A percentile compares a stretch with the other conserved stretches of the same genome.
These are phyloP conservation scores for Drosophila tripunctata DNA, from an alignment of 2,888 invertebrate genomes.

Conservation along the genomic window DNA sequence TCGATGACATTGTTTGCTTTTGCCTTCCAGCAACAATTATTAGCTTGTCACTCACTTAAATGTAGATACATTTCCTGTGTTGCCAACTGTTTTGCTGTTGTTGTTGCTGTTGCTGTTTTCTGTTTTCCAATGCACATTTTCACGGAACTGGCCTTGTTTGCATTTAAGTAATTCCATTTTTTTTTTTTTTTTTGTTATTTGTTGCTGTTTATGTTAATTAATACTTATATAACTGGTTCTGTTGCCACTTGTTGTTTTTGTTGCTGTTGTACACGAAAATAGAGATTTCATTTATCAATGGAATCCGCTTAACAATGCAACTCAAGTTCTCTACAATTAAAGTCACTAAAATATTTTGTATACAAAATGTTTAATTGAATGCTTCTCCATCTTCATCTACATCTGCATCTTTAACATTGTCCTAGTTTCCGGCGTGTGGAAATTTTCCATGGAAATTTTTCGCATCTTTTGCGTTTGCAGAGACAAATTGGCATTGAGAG, in stretches of 20 bases:
- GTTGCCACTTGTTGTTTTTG: conserved; percentile 16
- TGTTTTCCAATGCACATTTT: conserved; percentile 60
- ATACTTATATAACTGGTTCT: conserved; percentile 30
- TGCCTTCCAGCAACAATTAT: conserved; percentile 66
- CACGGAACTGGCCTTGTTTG: conserved; percentile 70
- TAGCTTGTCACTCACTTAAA: conserved; percentile 48
- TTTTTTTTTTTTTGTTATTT: conserved; percentile 6
- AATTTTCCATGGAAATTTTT: conserved; percentile 71
- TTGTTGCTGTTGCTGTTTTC: no score
- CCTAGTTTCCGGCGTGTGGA: conserved; percentile 58
- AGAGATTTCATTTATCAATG: conserved; percentile 25
- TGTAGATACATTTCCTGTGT: conserved; percentile 60
- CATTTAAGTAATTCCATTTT: conserved; percentile 11
- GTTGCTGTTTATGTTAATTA: conserved; percentile 1
- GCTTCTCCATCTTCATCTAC: conserved; percentile 1
- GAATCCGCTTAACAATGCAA: conserved; percentile 8
- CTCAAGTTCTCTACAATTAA: neutral
- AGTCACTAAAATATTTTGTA: conserved; percentile 20
- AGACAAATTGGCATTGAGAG: conserved; percentile 10
- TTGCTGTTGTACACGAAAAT: conserved; percentile 4
- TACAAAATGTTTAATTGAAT: neutral
- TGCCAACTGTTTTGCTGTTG: no score
- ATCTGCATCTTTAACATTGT: conserved; percentile 48
- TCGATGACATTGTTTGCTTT: conserved; percentile 63
- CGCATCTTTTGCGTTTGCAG: conserved; percentile 11